A percentile compares a stretch with the other conserved stretches of the same genome.
Conservation (phyloP, 2,888 invertebrate species). For the Hybos culiciformis region DNA sequence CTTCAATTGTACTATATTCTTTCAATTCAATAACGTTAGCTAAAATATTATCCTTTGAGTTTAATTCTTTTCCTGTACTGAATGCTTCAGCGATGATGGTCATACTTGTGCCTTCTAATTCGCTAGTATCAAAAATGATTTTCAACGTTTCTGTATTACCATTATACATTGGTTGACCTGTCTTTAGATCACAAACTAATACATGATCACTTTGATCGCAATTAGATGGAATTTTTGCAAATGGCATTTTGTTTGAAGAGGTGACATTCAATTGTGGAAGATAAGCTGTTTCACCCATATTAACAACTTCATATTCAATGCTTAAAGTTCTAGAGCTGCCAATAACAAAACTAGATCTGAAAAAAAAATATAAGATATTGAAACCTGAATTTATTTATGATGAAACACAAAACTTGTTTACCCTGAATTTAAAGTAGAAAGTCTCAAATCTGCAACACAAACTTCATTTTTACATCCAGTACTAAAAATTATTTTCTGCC, state of each 20-base stretch:
- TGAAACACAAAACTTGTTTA: constrained; percentile 12
- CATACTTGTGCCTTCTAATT: constrained; percentile 25
- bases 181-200: constrained; percentile 29
- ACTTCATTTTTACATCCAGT: constrained; percentile 32
- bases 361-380: neutral
- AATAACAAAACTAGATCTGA: constrained; percentile 26
- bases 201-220: constrained; percentile 22
- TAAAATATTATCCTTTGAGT: constrained; percentile 24
- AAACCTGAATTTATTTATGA: neutral
- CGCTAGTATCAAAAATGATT: constrained; percentile 29
- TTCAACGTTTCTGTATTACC: constrained; percentile 23
- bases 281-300: constrained; percentile 39
- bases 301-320: constrained; percentile 31
- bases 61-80: constrained; percentile 30
- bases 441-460: constrained; percentile 31
- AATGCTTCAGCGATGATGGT: constrained; percentile 29
- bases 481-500: constrained; percentile 32
- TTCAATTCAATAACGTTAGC: constrained; percentile 23
- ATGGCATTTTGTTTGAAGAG: constrained; percentile 32
- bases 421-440: constrained; percentile 24
- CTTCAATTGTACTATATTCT: constrained; percentile 33
- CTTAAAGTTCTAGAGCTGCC: constrained; percentile 29
- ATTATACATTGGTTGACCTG: constrained; percentile 26
- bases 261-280: constrained; percentile 36
- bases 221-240: constrained; percentile 29